A percentile compares a stretch with the other conserved stretches of the same genome.
Evolutionary conservation across 2,113 vertebrate species (phyloP).

Genomic region (Cryptotis parvus): DNA sequence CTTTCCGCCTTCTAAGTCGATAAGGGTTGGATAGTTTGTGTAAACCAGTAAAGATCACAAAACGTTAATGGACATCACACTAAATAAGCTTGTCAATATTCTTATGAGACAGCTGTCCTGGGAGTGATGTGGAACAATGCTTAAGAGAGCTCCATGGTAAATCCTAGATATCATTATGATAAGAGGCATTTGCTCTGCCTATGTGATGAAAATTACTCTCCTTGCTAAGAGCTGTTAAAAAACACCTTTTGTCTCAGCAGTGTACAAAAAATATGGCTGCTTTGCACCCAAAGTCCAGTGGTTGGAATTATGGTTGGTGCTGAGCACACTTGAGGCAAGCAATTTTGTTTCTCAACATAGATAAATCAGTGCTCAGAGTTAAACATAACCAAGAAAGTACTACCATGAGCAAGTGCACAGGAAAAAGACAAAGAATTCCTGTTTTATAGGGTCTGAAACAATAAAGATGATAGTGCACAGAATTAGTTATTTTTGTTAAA

Average conservation of each 20-base stretch:
- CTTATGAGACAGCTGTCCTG: background rate
- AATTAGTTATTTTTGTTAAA: background rate
- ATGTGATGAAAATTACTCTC: background rate
- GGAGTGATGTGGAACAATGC: background rate
- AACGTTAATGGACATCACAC: background rate
- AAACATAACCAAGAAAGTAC: background rate
- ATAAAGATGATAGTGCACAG: background rate
- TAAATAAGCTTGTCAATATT: background rate
- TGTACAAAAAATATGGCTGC: background rate
- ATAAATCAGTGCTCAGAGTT: background rate
- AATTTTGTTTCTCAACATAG: background rate
- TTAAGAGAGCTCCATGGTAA: background rate
- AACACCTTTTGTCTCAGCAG: background rate
- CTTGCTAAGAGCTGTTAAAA: background rate
- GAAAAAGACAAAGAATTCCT: background rate
- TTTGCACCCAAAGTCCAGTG: background rate
- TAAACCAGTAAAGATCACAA: background rate
- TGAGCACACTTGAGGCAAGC: background rate
- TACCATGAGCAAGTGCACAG: background rate
- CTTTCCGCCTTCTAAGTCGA: too few species aligned
- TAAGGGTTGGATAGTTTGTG: background rate
- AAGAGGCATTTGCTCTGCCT: background rate
- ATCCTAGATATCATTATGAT: background rate
- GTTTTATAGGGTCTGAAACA: slow-evolving; percentile 5
- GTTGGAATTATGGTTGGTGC: too few species aligned